These are phyloP conservation scores for Pyrochroa serraticornis DNA, from an alignment of 2,888 invertebrate genomes.

Conservation along the genomic window DNA sequence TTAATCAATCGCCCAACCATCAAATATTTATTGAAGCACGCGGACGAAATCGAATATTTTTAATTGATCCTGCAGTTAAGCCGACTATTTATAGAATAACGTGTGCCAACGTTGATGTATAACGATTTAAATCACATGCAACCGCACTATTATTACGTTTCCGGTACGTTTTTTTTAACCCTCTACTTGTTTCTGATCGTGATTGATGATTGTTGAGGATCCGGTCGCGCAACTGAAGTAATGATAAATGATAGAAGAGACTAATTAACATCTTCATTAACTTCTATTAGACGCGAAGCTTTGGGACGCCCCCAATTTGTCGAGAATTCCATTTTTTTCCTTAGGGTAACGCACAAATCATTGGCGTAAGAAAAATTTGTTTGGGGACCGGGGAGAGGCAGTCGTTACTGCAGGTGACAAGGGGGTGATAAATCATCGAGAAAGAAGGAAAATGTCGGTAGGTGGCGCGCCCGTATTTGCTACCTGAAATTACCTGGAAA, in stretches of 20 bases:
- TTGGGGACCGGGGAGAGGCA: not conserved
- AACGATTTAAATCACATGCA: conserved; percentile 7
- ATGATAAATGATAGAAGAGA: conserved; percentile 29
- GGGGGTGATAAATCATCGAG: conserved; percentile 2
- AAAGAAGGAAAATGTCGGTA: not conserved
- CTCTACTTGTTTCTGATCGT: not conserved
- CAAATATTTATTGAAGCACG: not conserved
- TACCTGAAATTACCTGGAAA: not conserved
- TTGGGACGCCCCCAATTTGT: not conserved
- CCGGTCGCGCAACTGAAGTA: conserved; percentile 20
- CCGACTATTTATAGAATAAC: conserved; percentile 1
- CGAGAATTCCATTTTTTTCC: not conserved
- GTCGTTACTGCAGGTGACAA: conserved; percentile 6
- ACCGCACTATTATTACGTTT: conserved; percentile 12
- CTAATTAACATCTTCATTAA: conserved; percentile 31
- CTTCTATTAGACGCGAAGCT: conserved; percentile 15
- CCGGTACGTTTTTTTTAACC: not conserved
- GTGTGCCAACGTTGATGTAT: conserved; percentile 6
- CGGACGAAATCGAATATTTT: not conserved
- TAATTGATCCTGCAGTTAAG: conserved; percentile 8
- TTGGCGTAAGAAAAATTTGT: conserved; percentile 4
- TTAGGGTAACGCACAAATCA: not conserved
- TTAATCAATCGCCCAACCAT: not conserved
- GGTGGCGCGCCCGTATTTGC: not conserved
- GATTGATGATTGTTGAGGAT: conserved; percentile 29